These are phyloP conservation scores for Caenorhabditis imperialis DNA, from an alignment of 2,888 invertebrate species.

Conservation along the genomic window DNA sequence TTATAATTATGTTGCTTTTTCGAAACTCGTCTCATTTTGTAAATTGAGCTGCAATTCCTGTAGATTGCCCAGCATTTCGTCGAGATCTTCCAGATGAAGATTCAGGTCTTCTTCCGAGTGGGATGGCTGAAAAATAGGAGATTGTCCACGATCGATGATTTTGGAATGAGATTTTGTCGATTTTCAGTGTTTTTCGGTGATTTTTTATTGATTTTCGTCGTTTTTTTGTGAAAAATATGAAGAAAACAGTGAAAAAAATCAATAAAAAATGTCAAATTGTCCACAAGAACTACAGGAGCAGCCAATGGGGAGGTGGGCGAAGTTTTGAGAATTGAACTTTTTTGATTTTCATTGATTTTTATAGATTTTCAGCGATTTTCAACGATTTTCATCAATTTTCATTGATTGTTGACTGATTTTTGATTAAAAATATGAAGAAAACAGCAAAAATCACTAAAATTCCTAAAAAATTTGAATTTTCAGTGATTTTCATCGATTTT, in stretches of 20 bases:
- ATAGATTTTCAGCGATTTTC: no score
- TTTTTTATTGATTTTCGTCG: no score
- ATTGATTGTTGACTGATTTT: no score
- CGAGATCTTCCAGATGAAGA: conserved; percentile 67
- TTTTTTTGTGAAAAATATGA: no score
- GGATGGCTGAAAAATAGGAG: conserved; percentile 56
- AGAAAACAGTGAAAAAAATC: not conserved
- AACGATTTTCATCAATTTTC: no score
- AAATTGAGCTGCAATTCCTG: conserved; percentile 75
- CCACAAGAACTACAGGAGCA: no score
- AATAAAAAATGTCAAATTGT: no score
- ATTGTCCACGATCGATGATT: no score
- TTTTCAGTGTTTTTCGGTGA: not conserved
- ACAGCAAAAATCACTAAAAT: not conserved
- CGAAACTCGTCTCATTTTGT: conserved; percentile 20
- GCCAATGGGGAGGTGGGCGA: no score
- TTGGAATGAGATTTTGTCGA: not conserved
- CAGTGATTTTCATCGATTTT: no score
- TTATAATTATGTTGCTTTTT: conserved; percentile 10
- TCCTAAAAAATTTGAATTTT: not conserved
- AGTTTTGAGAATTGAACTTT: no score
- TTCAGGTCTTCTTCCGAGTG: conserved; percentile 70
- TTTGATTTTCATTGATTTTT: no score
- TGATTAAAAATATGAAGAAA: not conserved
- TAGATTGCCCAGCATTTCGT: conserved; percentile 74